phyloP scores from a whole-genome alignment of 2,888 invertebrate species.

The Synergus gifuensis region DNA sequence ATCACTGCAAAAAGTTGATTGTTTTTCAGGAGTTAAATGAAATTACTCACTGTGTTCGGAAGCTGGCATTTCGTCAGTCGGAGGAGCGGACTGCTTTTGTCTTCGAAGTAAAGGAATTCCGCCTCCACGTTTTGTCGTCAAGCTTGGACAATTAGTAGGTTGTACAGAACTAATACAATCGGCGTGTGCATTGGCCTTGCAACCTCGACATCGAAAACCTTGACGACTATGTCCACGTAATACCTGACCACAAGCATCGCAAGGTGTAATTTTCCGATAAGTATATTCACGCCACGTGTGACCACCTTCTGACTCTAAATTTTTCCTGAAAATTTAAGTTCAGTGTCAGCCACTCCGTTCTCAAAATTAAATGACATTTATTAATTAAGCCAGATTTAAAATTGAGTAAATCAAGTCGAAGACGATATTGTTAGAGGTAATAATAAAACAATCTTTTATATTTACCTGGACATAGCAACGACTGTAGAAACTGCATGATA shows the following conservation, averaged over 20 bases:
- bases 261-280: constrained; percentile 96
- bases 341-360: neutral
- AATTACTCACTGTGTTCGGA: constrained; percentile 90
- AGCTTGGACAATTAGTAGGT: constrained; percentile 87
- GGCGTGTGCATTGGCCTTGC: constrained; percentile 94
- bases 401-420: constrained; percentile 15
- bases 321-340: constrained; percentile 64
- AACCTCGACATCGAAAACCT: constrained; percentile 92
- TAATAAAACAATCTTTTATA: neutral
- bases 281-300: constrained; percentile 97
- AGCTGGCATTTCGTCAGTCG: constrained; percentile 80
- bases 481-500: constrained; percentile 97
- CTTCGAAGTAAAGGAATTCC: constrained; percentile 84
- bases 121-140: constrained; percentile 70
- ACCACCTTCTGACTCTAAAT: constrained; percentile 81
- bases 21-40: neutral
- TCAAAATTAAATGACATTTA: too few relatives aligned
- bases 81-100: constrained; percentile 90
- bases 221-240: constrained; percentile 95
- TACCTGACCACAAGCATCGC: constrained; percentile 95
- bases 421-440: neutral
- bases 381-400: neutral
- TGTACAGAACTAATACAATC: constrained; percentile 90
- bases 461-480: constrained; percentile 86
- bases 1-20: neutral